A percentile compares a stretch with the other conserved stretches of the same genome.
These are phyloP conservation scores for Poeciliopsis turrubarensis DNA, from an alignment of 2,113 vertebrate genomes.

Conservation along the genomic window DNA sequence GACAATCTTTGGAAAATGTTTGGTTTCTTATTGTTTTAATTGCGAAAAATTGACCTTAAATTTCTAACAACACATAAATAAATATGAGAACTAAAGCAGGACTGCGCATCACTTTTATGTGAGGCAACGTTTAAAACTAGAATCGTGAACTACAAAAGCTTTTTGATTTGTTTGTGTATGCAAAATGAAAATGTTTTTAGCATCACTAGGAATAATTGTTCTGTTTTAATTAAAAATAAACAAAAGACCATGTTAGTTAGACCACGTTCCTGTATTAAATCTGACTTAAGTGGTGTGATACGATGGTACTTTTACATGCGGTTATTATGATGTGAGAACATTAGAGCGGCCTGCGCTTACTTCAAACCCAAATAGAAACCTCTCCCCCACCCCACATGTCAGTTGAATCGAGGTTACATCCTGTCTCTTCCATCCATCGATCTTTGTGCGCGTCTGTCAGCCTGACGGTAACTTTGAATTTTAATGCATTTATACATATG, in stretches of 20 bases:
- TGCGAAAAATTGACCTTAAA: neutral
- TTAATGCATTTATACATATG: conserved; percentile 54
- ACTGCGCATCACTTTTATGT: too few species aligned
- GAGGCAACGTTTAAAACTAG: too few species aligned
- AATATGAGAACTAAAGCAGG: neutral
- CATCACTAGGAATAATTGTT: neutral
- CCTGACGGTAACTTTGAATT: conserved; percentile 29
- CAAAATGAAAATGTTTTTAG: neutral
- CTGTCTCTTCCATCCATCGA: neutral
- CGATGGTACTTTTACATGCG: neutral
- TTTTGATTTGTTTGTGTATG: neutral
- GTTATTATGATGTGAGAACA: neutral
- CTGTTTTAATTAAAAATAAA: neutral
- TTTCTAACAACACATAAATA: neutral
- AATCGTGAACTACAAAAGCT: neutral
- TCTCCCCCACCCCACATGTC: neutral
- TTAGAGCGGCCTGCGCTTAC: neutral
- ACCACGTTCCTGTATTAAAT: neutral
- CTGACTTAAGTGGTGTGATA: neutral
- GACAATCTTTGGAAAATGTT: neutral
- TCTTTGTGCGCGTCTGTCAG: conserved; percentile 4
- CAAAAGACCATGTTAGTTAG: neutral
- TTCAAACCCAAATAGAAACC: neutral
- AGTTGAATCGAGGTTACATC: neutral
- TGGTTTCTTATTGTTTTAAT: neutral